phyloP scores from a whole-genome alignment of 2,113 vertebrate species.

The Dicerorhinus sumatrensis region DNA sequence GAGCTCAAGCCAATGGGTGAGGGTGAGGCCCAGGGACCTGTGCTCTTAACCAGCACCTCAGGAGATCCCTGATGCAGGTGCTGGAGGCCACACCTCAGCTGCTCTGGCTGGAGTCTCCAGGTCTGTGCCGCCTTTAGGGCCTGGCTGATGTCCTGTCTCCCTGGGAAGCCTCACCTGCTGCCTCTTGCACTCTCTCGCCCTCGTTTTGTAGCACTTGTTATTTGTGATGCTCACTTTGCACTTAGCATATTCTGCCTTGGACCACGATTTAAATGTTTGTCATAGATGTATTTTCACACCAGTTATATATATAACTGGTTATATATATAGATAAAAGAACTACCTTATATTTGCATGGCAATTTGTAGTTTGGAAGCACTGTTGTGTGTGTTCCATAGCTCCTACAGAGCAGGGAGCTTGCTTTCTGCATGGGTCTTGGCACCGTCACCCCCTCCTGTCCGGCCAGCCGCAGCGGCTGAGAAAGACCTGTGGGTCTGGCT shows the following conservation, averaged over 20 bases:
- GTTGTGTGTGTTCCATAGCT: not conserved
- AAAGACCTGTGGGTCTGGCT: not conserved
- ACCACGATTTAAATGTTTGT: not conserved
- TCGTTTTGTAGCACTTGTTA: not conserved
- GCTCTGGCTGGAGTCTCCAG: not conserved
- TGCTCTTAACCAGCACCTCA: not conserved
- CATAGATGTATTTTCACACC: not conserved
- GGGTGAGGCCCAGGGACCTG: not conserved
- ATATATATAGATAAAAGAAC: not conserved
- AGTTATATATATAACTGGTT: not conserved
- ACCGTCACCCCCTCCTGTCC: accelerated
- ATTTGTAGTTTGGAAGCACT: not conserved
- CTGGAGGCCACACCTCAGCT: not conserved
- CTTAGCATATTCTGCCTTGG: not conserved
- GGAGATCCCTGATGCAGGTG: not conserved
- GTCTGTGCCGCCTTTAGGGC: not conserved
- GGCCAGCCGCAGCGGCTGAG: not conserved
- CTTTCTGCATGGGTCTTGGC: not conserved
- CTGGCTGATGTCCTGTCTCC: not conserved
- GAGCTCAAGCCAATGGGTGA: not conserved
- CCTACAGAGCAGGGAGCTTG: not conserved
- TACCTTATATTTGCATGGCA: not conserved
- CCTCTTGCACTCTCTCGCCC: too few species aligned
- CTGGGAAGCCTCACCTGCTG: not conserved
- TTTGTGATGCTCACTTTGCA: not conserved